These are phyloP conservation scores for Dryobates pubescens DNA, from an alignment of 2,797 vertebrate species.

Conservation along the genomic window DNA sequence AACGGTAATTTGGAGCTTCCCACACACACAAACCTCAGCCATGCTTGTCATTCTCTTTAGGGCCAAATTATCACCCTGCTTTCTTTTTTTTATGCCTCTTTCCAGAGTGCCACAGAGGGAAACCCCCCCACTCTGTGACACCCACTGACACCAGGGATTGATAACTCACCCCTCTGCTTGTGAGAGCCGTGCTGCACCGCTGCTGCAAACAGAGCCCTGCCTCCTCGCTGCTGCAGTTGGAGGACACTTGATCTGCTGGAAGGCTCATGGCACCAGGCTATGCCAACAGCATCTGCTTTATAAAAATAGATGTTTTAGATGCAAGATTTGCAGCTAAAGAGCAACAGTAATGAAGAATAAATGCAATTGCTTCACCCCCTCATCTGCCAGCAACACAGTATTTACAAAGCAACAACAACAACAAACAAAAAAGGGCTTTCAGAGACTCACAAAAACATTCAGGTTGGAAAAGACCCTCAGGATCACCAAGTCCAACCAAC, in stretches of 20 bases:
- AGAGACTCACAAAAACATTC: too few species aligned
- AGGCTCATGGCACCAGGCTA: background rate
- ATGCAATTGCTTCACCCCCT: background rate
- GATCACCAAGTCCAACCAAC: too few species aligned
- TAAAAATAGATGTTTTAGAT: background rate
- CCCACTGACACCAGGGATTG: background rate
- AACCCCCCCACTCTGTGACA: background rate
- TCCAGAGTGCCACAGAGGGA: background rate
- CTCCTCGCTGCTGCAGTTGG: background rate
- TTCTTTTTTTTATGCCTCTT: background rate
- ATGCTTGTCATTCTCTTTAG: constrained; percentile 4
- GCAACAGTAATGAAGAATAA: background rate
- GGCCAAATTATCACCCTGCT: background rate
- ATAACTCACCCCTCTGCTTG: rapidly evolving
- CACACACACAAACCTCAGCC: background rate
- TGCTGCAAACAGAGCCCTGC: background rate
- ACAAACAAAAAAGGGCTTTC: background rate
- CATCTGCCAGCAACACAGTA: background rate
- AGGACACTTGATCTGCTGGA: rapidly evolving
- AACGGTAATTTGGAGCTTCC: background rate
- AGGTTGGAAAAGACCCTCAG: too few species aligned
- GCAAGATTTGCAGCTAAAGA: background rate
- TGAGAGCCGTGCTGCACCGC: background rate
- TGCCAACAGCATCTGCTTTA: background rate
- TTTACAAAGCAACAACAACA: background rate